Evolutionary conservation across 2,797 vertebrate genomes (phyloP), one percentile per base, ranked within the genome.

Genomic region (Spondyliosoma cantharus): DNA sequence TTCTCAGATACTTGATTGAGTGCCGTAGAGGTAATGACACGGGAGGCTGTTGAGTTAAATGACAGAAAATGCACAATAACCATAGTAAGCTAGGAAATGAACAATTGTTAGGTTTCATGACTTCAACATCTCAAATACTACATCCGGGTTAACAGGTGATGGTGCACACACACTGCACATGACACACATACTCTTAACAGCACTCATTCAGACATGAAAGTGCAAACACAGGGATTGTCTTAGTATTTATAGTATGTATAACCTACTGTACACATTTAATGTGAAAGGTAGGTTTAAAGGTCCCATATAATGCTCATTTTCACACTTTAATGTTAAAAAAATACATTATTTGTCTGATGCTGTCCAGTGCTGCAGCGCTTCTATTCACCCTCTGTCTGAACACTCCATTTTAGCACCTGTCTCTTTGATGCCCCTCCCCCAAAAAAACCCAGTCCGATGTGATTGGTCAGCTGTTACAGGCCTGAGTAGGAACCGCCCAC

Each of bases 221-320:
- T 45, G 46, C 62, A 56, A 49, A 74, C 50, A 82, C 71, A 76
- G 68, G 69, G 61, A 66, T 60, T 60, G 73, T 85, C 74, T 80
- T 74, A 60, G 74, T 84, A 81, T 79, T 82, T 83, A 78, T 74
- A 79, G 78, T 80, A 87, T 72, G 72, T 71, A 71, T 54, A 73
- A 60, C 17, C 54, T 25, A 49, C 57, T 37, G 57, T 61, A 56
- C 53, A 82, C 17, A 56, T 69, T 64, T n/a, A n/a, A n/a, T n/a
- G n/a, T n/a, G n/a, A n/a, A n/a, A n/a, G n/a, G n/a, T n/a, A n/a
- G n/a, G n/a, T n/a, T 25, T 0, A 61, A 27, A 37, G 7, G 37
- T 37, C 9, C 37, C 37, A 37, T 37, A 37, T 37, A 11, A 37
- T 37, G 37, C 37, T 37, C 37, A 37, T 37, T 37, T 37, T 37